These are phyloP conservation scores for Plagiodera versicolora DNA, from an alignment of 2,888 invertebrate species.

Conservation along the genomic window DNA sequence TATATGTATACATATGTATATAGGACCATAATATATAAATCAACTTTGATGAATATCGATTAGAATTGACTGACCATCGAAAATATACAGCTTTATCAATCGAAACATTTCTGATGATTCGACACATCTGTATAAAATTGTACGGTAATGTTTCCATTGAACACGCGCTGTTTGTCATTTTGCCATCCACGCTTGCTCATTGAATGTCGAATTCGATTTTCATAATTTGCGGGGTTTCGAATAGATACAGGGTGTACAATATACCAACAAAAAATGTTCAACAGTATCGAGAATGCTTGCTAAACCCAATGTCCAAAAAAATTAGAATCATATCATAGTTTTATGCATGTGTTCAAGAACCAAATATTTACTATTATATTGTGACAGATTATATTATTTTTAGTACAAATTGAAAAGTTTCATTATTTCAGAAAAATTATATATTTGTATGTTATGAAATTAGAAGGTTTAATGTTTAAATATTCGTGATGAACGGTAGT, in stretches of 20 bases:
- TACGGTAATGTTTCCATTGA: not conserved
- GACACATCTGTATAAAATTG: no score
- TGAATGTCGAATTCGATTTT: constrained; percentile 3
- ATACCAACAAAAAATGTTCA: not conserved
- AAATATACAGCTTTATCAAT: not conserved
- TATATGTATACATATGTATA: constrained; percentile 28
- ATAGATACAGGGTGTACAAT: constrained; percentile 18
- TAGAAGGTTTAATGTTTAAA: not conserved
- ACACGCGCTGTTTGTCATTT: constrained; percentile 6
- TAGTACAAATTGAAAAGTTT: constrained; percentile 19
- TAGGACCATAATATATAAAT: constrained; percentile 22
- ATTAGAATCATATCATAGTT: constrained; percentile 36
- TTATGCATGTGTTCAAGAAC: constrained; percentile 33
- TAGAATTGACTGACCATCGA: constrained; percentile 20
- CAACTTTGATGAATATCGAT: not conserved
- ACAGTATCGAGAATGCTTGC: constrained; percentile 22
- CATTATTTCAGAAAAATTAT: constrained; percentile 37
- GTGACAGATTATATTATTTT: not conserved
- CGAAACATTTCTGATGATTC: not conserved
- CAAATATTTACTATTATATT: constrained; percentile 26
- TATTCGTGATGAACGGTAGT: not conserved
- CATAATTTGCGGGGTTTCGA: not conserved
- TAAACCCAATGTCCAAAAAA: constrained; percentile 28
- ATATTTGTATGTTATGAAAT: constrained; percentile 21
- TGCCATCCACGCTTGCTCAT: constrained; percentile 28